Conservation (phyloP, 2,113 vertebrate species). For the Aphelocoma coerulescens region DNA sequence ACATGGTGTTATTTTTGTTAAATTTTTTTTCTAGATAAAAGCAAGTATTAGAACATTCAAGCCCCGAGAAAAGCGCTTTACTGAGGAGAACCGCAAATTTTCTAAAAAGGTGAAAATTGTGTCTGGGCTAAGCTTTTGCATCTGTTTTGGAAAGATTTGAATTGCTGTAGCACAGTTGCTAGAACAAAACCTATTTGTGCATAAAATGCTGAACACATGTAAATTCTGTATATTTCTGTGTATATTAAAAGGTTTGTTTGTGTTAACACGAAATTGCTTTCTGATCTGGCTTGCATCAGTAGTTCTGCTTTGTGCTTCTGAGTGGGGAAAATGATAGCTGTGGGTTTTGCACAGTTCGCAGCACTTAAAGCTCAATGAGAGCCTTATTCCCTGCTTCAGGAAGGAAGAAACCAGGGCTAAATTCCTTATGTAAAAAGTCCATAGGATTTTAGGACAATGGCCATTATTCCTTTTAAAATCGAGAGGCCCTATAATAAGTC, state of each 20-base stretch:
- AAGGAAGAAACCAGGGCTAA: not conserved
- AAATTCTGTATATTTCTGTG: not conserved
- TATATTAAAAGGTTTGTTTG: slow-evolving; percentile 7
- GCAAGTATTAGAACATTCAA: slow-evolving; percentile 86
- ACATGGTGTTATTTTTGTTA: not conserved
- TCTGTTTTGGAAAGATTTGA: not conserved
- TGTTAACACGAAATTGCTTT: slow-evolving; percentile 5
- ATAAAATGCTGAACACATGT: slow-evolving; percentile 16
- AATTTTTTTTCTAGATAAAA: slow-evolving; percentile 75
- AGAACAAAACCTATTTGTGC: not conserved
- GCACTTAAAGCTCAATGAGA: not conserved
- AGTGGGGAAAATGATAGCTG: not conserved
- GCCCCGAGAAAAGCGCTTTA: slow-evolving; percentile 83
- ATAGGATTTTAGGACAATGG: not conserved
- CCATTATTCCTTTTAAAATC: not conserved
- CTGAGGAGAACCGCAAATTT: slow-evolving; percentile 87
- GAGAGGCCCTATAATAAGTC: not conserved
- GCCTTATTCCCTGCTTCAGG: not conserved
- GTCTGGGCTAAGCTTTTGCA: not conserved
- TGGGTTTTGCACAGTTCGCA: not conserved
- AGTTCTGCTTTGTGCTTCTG: not conserved
- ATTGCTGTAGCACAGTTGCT: not conserved
- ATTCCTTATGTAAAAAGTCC: not conserved
- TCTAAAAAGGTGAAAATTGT: slow-evolving; percentile 89
- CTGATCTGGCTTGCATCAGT: slow-evolving; percentile 14